phyloP scores from a whole-genome alignment of 2,113 vertebrate genomes.

The Agapornis roseicollis region DNA sequence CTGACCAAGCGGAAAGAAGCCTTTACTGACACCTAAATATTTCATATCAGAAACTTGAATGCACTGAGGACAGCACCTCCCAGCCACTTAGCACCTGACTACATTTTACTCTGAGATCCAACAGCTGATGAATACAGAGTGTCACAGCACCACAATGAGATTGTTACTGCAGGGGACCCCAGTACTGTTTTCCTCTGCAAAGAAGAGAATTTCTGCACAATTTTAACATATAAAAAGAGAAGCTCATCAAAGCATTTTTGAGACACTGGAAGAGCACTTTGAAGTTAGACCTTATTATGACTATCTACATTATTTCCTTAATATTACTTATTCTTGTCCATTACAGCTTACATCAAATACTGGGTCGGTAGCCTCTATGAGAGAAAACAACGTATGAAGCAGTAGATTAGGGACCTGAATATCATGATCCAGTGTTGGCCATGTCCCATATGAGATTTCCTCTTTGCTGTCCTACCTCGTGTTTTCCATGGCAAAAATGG shows the following conservation, averaged over 20 bases:
- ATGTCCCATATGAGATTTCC: neutral
- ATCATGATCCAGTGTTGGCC: rapidly evolving
- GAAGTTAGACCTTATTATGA: neutral
- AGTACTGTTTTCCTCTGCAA: neutral
- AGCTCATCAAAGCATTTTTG: neutral
- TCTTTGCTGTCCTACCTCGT: neutral
- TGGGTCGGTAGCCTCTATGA: neutral
- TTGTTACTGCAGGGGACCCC: rapidly evolving
- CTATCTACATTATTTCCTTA: neutral
- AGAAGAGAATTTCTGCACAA: neutral
- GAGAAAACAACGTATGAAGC: neutral
- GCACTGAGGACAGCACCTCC: neutral
- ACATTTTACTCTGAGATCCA: neutral
- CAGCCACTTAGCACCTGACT: neutral
- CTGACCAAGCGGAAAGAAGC: neutral
- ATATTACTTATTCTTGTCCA: neutral
- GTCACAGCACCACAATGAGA: neutral
- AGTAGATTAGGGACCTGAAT: neutral
- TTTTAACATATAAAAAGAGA: neutral
- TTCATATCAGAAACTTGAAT: neutral
- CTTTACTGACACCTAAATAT: neutral
- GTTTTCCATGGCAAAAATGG: neutral
- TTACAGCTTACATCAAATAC: neutral
- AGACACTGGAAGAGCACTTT: neutral
- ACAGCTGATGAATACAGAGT: neutral